Evolutionary conservation across 2,888 invertebrate genomes (phyloP).

Genomic region (Papilio elwesi): DNA sequence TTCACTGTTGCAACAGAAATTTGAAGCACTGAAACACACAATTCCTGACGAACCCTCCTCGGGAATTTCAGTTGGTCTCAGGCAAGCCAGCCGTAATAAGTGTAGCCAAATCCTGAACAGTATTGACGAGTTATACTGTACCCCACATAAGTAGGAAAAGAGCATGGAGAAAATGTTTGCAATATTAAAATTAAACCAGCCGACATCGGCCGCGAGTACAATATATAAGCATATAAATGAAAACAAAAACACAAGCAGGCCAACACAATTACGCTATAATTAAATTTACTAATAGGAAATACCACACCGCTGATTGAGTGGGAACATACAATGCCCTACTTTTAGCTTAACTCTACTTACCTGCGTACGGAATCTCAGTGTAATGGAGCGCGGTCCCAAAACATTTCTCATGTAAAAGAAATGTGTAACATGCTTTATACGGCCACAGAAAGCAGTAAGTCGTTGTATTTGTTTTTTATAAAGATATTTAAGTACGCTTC

Average conservation of each 20-base stretch:
- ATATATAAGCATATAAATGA: neutral
- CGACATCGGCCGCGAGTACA: too few species aligned
- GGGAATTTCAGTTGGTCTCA: too few species aligned
- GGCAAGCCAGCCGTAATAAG: too few species aligned
- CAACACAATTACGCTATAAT: constrained; percentile 6
- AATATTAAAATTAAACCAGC: too few species aligned
- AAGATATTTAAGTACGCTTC: constrained; percentile 7
- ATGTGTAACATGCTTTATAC: constrained; percentile 30
- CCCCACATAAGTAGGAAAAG: too few species aligned
- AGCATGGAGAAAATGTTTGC: too few species aligned
- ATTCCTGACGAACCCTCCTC: too few species aligned
- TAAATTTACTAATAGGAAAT: constrained; percentile 14
- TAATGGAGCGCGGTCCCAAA: neutral
- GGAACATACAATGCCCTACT: constrained; percentile 19
- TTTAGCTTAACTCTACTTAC: constrained; percentile 22
- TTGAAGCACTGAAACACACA: too few species aligned
- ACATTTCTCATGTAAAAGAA: constrained; percentile 27
- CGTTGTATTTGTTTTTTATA: neutral
- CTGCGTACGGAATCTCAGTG: constrained; percentile 6
- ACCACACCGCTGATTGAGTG: constrained; percentile 22
- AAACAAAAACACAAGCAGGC: neutral
- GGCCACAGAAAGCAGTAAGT: neutral
- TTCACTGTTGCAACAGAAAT: too few species aligned
- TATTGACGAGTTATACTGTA: too few species aligned
- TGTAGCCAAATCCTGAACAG: too few species aligned